phyloP scores from a whole-genome alignment of 2,888 invertebrate species.

The Parasteatoda lunata region DNA sequence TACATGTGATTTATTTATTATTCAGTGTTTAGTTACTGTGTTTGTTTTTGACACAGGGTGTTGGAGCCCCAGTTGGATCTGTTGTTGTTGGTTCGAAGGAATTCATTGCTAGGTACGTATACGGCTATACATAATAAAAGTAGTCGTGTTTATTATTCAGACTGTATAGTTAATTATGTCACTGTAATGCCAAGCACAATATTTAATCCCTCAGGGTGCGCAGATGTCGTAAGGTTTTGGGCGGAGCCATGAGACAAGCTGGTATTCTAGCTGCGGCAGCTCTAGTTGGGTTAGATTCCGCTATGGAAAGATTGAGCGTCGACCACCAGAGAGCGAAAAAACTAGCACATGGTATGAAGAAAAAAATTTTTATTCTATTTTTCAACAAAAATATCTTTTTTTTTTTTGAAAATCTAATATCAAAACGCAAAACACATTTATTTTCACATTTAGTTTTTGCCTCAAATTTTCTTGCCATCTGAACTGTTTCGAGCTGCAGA shows the following conservation, averaged over 20 bases:
- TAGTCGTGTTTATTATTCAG: not conserved
- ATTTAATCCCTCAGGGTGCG: constrained; percentile 79
- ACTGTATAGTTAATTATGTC: not conserved
- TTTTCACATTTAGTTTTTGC: no score
- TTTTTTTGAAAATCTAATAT: no score
- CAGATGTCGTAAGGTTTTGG: constrained; percentile 87
- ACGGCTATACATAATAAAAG: not conserved
- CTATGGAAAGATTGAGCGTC: constrained; percentile 79
- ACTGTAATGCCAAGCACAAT: not conserved
- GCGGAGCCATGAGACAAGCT: constrained; percentile 94
- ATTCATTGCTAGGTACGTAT: constrained; percentile 83
- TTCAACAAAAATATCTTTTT: no score
- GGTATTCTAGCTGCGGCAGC: constrained; percentile 94
- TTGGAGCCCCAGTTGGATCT: constrained; percentile 92
- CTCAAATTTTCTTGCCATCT: no score
- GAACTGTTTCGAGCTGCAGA: no score
- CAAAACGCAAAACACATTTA: no score
- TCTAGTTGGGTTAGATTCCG: constrained; percentile 84
- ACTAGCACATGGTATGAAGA: constrained; percentile 52
- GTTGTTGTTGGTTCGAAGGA: constrained; percentile 84
- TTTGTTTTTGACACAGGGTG: constrained; percentile 75
- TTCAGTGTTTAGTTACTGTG: not conserved
- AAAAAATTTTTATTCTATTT: no score
- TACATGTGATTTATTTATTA: not conserved
- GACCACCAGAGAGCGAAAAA: constrained; percentile 65